Conservation (phyloP, 2,113 vertebrate genomes). For the Pachyramphus minor region DNA sequence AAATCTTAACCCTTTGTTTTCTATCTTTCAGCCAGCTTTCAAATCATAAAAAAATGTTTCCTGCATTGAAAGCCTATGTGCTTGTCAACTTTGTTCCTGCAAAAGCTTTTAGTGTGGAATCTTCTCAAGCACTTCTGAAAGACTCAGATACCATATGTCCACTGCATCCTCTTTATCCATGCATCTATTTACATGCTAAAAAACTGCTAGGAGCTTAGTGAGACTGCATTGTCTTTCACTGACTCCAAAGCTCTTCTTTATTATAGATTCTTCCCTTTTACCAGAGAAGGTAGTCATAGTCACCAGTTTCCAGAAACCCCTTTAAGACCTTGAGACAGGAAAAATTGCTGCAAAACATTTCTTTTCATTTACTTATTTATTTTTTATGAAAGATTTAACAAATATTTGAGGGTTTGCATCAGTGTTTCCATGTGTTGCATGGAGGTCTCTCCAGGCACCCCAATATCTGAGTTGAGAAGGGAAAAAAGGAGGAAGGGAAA, state of each 20-base stretch:
- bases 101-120: background rate
- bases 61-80: background rate
- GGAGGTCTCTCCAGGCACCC: background rate
- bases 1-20: background rate
- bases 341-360: background rate
- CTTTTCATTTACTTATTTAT: background rate
- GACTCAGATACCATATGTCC: background rate
- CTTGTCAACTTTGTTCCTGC: background rate
- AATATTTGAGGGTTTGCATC: background rate
- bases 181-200: background rate
- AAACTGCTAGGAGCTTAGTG: background rate
- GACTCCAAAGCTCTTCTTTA: background rate
- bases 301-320: background rate
- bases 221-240: background rate
- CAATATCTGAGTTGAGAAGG: background rate
- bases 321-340: background rate
- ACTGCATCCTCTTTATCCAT: background rate
- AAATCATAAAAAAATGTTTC: background rate
- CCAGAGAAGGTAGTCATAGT: background rate
- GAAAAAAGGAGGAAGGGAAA: background rate
- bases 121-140: background rate
- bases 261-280: background rate
- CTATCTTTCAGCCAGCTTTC: background rate
- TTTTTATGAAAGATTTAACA: background rate
- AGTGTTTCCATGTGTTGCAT: background rate